A percentile compares a stretch with the other conserved stretches of the same genome.
Conservation (phyloP, 1,140 invertebrate species). For the Chlorops oryzae region DNA sequence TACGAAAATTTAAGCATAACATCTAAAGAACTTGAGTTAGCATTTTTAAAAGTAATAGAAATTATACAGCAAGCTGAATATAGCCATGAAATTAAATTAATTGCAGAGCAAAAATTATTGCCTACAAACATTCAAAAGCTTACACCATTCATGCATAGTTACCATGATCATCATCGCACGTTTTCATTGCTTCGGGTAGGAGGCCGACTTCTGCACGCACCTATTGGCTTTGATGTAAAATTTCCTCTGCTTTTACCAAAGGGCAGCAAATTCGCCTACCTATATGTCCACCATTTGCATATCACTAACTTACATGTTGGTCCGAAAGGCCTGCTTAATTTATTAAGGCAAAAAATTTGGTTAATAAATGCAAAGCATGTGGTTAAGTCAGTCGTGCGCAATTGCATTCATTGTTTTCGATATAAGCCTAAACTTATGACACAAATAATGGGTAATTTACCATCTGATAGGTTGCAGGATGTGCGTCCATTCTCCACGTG, state of each 20-base stretch:
- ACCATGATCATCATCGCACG: neutral
- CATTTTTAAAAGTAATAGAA: too few species aligned
- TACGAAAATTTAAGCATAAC: too few species aligned
- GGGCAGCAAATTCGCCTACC: neutral
- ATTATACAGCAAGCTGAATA: too few species aligned
- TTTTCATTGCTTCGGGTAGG: slow-evolving; percentile 5
- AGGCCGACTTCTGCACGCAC: slow-evolving; percentile 3
- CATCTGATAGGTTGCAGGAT: slow-evolving; percentile 3
- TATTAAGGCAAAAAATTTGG: slow-evolving; percentile 7
- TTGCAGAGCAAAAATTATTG: neutral
- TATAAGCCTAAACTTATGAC: slow-evolving; percentile 12
- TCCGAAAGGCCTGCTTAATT: neutral
- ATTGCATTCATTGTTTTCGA: slow-evolving; percentile 10
- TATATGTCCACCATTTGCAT: slow-evolving; percentile 7
- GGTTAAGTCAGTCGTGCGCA: slow-evolving; percentile 6
- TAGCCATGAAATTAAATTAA: neutral
- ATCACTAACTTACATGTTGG: slow-evolving; percentile 2
- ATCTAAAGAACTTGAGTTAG: too few species aligned
- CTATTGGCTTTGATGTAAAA: slow-evolving; percentile 5
- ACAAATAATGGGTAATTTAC: slow-evolving; percentile 14
- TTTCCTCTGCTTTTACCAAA: slow-evolving; percentile 7
- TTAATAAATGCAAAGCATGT: slow-evolving; percentile 8
- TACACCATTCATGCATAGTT: slow-evolving; percentile 4
- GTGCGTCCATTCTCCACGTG: slow-evolving; percentile 2
- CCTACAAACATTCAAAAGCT: neutral